Evolutionary conservation across 2,888 invertebrate genomes (phyloP).

Genomic region (Thyatira batis): DNA sequence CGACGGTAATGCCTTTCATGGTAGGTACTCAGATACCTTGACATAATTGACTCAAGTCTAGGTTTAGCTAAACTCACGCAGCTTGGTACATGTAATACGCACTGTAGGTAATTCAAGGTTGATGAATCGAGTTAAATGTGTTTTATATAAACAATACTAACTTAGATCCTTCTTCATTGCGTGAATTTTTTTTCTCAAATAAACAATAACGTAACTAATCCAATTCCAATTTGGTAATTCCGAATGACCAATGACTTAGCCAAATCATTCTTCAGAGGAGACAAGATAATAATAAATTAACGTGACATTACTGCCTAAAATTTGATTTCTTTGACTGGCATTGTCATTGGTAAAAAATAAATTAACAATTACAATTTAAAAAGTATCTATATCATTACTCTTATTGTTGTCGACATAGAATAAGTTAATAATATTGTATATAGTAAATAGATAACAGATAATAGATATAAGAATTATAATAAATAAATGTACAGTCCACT

Average conservation of each 20-base stretch:
- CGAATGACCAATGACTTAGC: background rate
- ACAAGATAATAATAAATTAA: too few species aligned
- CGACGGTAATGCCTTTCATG: background rate
- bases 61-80: background rate
- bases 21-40: conserved; percentile 1
- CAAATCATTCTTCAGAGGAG: background rate
- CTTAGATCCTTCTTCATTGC: background rate
- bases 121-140: background rate
- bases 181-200: background rate
- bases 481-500: too few species aligned
- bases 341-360: background rate
- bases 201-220: background rate
- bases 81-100: background rate
- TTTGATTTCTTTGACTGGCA: background rate
- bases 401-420: too few species aligned
- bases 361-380: background rate
- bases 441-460: too few species aligned
- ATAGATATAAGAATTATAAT: too few species aligned
- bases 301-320: too few species aligned
- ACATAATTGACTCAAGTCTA: conserved; percentile 4
- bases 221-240: background rate
- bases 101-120: conserved; percentile 1
- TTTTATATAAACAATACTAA: background rate
- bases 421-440: too few species aligned
- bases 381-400: background rate